phyloP scores from a whole-genome alignment of 2,113 vertebrate species.

The Pionites leucogaster region DNA sequence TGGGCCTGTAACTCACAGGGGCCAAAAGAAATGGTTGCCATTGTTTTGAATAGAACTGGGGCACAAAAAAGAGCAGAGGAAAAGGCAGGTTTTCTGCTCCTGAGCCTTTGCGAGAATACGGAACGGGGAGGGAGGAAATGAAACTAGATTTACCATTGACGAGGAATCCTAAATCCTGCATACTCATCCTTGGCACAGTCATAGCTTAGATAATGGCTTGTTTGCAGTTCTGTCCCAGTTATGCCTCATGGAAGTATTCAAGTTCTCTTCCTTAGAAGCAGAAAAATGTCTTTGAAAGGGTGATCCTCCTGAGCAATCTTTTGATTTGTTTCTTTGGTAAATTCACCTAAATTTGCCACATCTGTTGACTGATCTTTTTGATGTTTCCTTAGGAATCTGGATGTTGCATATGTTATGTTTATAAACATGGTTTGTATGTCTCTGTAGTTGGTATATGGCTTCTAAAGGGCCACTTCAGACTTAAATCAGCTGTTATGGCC shows the following conservation, averaged over 20 bases:
- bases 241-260: neutral
- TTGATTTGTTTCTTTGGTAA: neutral
- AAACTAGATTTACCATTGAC: neutral
- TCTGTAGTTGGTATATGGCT: neutral
- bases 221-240: neutral
- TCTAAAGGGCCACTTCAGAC: neutral
- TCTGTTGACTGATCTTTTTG: conserved; percentile 16
- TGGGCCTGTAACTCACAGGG: neutral
- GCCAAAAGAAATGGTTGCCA: neutral
- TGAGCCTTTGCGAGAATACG: neutral
- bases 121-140: neutral
- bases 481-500: conserved; percentile 25
- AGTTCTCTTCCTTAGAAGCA: conserved; percentile 7
- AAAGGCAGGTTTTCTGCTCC: neutral
- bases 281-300: conserved; percentile 18
- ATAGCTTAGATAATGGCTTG: neutral
- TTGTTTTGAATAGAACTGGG: neutral
- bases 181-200: neutral
- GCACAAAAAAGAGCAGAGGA: neutral
- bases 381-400: neutral
- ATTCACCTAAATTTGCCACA: conserved; percentile 12
- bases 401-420: neutral
- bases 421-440: neutral
- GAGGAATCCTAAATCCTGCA: neutral
- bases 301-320: neutral